These are phyloP conservation scores for Passerina amoena DNA, from an alignment of 2,113 vertebrate species.

Conservation along the genomic window DNA sequence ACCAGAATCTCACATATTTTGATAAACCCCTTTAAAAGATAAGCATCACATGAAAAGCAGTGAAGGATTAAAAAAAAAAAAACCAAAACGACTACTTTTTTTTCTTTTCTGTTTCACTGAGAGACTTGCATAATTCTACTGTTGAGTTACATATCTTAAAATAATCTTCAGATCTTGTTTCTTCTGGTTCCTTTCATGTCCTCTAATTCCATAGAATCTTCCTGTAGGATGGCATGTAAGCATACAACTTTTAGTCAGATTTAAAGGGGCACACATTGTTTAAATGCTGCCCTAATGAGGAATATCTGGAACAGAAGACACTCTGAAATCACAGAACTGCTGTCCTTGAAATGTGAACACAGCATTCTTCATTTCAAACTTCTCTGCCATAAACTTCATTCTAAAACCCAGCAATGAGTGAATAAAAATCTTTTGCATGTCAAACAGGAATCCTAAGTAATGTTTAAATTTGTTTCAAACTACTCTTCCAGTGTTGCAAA, in stretches of 20 bases:
- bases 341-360: background rate
- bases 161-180: background rate
- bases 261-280: background rate
- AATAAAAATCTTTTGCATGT: background rate
- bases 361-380: background rate
- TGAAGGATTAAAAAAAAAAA: rapidly evolving
- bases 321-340: background rate
- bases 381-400: background rate
- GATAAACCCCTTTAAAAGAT: background rate
- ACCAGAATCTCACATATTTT: background rate
- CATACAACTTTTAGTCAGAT: background rate
- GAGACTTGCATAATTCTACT: background rate
- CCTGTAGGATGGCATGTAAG: background rate
- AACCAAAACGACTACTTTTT: background rate
- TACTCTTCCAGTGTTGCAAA: background rate
- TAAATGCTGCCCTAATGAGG: background rate
- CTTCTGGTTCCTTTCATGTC: background rate
- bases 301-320: background rate
- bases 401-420: background rate
- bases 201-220: background rate
- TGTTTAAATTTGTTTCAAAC: background rate
- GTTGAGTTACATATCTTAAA: background rate
- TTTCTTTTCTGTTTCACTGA: background rate
- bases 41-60: background rate
- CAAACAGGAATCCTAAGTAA: background rate